Percentiles rank a stretch among this genome's conserved stretches.
Evolutionary conservation across 2,113 vertebrate species (phyloP).

Genomic region (Psephotus haematonotus): DNA sequence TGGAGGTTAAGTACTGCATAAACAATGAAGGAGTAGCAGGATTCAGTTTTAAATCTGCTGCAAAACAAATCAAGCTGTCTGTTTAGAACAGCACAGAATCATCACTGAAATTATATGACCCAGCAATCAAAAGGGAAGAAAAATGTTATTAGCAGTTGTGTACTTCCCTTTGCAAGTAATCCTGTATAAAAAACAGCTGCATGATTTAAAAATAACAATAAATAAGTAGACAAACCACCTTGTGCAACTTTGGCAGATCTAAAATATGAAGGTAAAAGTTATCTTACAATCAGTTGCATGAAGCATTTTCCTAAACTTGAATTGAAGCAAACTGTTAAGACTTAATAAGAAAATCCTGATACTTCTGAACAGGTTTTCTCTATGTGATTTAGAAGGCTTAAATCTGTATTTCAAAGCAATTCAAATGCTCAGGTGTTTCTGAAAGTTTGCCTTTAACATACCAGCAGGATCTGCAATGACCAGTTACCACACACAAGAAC

Average conservation of each 20-base stretch:
- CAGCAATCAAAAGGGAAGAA: conserved; percentile 14
- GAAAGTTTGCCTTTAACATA: neutral
- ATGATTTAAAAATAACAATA: neutral
- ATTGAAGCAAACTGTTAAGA: neutral
- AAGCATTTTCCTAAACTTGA: neutral
- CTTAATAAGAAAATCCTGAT: neutral
- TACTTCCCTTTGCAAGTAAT: neutral
- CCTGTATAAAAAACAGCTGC: neutral
- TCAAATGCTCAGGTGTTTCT: neutral
- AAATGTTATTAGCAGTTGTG: neutral
- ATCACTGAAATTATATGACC: neutral
- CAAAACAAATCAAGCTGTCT: neutral
- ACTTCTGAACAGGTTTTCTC: neutral
- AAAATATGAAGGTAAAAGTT: neutral
- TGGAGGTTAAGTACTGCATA: neutral
- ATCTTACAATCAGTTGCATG: neutral
- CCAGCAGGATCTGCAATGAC: neutral
- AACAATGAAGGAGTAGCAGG: neutral
- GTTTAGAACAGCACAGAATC: neutral
- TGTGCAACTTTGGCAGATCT: neutral
- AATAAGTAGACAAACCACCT: neutral
- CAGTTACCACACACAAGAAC: neutral
- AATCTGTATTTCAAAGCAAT: neutral
- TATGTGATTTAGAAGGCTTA: neutral
- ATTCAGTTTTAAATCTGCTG: neutral